Evolutionary conservation across 2,888 invertebrate species (phyloP), one percentile per base, ranked within the genome.

Genomic region (Malthinus flaveolus): DNA sequence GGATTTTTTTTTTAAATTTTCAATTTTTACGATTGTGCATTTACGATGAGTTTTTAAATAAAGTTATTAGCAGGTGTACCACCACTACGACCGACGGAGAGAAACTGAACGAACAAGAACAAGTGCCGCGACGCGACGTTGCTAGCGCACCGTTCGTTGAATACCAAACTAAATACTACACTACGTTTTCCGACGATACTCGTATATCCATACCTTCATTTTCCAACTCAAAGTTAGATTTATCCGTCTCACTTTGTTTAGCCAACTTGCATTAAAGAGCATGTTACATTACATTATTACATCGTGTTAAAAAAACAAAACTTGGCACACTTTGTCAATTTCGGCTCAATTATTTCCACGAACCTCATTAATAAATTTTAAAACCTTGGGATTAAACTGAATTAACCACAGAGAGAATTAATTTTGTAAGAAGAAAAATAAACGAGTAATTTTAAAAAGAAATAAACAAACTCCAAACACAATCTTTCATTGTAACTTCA

Each of bases 31-130:
- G 15, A 49, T 45, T 15, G 31, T 42, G 23, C 49, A 44, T 23
- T 44, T 33, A 49, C 36, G 49, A 49, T 42, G 51, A 36, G 34
- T 48, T 51, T 47, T 36, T 51, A 33, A 56, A 44, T 23, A n/a
- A 32, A n/a, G 35, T 2, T 33, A 47, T 32, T 45, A 42, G 42
- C 42, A 54, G 54, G 46, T 50, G 44, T 52, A 32, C 55, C 15
- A 52, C 48, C 51, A 10, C 51, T 31, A 35, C 60, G 44, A 51
- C 23, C 50, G 56, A 42, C 48, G 42, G 48, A 51, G 9, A 56
- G 48, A 48, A 52, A 60, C 60, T 60, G 60, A 52, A 60, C 60
- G 52, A 56, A 45, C 23, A n/a, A n/a, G 32, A 59, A 60, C 56
- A 60, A 60, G 60, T 60, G 60, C 51, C 59, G 50, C 53, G 59